A percentile compares a stretch with the other conserved stretches of the same genome.
Conservation (phyloP, 1,140 invertebrate genomes). For the Tetramorium simillimum region DNA sequence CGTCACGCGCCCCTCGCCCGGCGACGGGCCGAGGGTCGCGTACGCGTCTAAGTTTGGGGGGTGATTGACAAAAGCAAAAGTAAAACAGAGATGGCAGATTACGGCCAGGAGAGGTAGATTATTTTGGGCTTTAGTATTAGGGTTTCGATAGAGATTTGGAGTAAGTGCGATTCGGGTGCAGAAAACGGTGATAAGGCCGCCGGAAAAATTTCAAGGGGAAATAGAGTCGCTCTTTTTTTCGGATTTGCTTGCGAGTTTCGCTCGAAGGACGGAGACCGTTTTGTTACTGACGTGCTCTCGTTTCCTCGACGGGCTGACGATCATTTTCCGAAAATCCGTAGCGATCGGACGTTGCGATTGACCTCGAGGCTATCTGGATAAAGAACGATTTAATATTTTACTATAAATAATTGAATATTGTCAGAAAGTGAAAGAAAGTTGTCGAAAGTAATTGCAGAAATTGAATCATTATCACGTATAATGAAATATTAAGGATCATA, state of each 20-base stretch:
- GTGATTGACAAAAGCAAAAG: conserved; percentile 31
- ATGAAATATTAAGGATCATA: background rate
- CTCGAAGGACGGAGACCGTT: background rate
- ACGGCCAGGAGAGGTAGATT: conserved; percentile 67
- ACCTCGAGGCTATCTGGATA: background rate
- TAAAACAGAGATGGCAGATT: conserved; percentile 56
- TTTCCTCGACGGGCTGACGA: background rate
- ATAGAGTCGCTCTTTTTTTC: background rate
- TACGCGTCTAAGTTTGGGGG: conserved; percentile 31
- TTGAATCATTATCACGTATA: background rate
- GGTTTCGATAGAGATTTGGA: conserved; percentile 61
- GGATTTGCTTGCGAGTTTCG: background rate
- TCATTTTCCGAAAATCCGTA: background rate
- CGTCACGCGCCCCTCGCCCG: conserved; percentile 18
- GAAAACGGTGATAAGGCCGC: conserved; percentile 65
- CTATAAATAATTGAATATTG: background rate
- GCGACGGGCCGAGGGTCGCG: conserved; percentile 30
- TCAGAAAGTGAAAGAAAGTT: background rate
- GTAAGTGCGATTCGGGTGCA: conserved; percentile 53
- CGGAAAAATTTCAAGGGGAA: conserved; percentile 3
- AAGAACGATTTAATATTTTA: background rate
- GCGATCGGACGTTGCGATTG: background rate
- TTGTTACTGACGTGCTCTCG: background rate
- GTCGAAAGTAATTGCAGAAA: background rate
- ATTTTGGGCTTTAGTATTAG: conserved; percentile 85